Conservation (phyloP, 2,113 vertebrate genomes). For the Oreochromis niloticus region DNA sequence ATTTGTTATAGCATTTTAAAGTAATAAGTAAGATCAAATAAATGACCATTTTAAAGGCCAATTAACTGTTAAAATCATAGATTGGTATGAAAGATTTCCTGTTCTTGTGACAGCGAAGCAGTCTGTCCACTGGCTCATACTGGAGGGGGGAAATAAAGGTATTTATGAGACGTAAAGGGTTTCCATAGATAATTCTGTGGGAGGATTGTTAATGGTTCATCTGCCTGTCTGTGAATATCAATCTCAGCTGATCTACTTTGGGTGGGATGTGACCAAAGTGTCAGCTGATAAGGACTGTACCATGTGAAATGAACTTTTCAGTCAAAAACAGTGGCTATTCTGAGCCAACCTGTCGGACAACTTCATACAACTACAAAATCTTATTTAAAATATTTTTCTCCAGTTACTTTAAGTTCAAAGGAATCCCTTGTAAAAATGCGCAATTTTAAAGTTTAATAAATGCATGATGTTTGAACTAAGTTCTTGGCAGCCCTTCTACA, state of each 20-base stretch:
- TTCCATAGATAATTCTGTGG: accelerated
- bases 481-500: background rate
- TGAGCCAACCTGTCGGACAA: accelerated
- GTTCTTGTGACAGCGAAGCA: background rate
- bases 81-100: background rate
- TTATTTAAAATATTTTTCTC: background rate
- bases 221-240: background rate
- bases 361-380: background rate
- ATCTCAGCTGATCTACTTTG: background rate
- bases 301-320: accelerated
- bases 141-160: background rate
- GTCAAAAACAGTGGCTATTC: background rate
- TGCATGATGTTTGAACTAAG: background rate
- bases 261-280: background rate
- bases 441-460: background rate
- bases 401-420: background rate
- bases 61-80: background rate
- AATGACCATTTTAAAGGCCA: background rate
- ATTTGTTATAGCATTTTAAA: background rate
- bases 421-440: accelerated
- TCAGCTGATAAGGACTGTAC: background rate
- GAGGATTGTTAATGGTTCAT: background rate
- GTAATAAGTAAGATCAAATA: background rate
- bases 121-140: background rate
- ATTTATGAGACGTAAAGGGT: background rate